Evolutionary conservation across 2,888 invertebrate species (phyloP).

Genomic region (Eupithecia inturbata): DNA sequence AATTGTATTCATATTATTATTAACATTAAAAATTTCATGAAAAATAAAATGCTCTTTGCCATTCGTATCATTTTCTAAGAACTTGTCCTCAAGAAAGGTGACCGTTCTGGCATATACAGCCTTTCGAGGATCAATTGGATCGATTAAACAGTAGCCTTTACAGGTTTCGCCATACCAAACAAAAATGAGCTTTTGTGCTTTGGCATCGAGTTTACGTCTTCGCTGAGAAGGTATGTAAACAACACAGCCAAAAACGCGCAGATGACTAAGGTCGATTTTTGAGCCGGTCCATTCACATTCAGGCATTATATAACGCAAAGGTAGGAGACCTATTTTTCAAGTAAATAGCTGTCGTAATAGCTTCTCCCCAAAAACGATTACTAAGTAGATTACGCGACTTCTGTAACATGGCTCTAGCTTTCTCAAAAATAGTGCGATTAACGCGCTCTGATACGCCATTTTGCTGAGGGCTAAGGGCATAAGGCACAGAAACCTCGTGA

Average conservation of each 20-base stretch:
- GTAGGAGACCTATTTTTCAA: slow-evolving; percentile 19
- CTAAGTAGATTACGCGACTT: slow-evolving; percentile 11
- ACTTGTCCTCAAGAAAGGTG: not conserved
- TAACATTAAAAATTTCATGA: too few species aligned
- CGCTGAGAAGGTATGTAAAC: not conserved
- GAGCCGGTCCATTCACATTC: slow-evolving; percentile 16
- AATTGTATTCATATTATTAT: too few species aligned
- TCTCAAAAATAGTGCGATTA: slow-evolving; percentile 9
- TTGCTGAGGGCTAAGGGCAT: slow-evolving; percentile 12
- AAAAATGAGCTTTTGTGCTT: not conserved
- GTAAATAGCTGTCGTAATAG: slow-evolving; percentile 22
- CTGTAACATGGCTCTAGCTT: slow-evolving; percentile 21
- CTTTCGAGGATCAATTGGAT: not conserved
- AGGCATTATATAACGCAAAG: slow-evolving; percentile 12
- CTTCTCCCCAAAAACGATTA: slow-evolving; percentile 26
- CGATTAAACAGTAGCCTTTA: not conserved
- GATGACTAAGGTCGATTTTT: slow-evolving; percentile 10
- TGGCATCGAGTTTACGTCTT: not conserved
- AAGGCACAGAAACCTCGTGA: slow-evolving; percentile 15
- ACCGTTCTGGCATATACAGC: not conserved
- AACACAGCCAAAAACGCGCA: slow-evolving; percentile 18
- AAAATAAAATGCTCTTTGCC: too few species aligned
- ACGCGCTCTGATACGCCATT: slow-evolving; percentile 11
- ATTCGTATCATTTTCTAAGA: too few species aligned
- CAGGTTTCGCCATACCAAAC: not conserved